Conservation (phyloP, 2,888 invertebrate species). For the Ormia ochracea region DNA sequence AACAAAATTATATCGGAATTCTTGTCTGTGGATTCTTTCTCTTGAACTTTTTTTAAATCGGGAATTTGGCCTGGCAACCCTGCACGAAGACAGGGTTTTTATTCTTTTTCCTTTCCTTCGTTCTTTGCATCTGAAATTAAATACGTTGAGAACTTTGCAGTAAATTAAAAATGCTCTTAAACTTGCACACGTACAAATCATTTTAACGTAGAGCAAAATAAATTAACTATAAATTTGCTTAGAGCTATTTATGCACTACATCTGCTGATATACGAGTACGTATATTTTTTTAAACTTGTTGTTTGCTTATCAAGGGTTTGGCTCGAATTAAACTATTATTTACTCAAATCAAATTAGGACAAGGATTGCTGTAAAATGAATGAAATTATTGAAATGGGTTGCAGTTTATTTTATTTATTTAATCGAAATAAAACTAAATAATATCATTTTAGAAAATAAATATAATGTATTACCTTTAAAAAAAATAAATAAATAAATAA, state of each 20-base stretch:
- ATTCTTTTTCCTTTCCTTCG: not conserved
- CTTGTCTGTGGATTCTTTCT: too few relatives aligned
- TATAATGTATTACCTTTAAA: too few relatives aligned
- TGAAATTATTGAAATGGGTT: not conserved
- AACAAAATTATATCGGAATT: too few relatives aligned
- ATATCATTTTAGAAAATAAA: too few relatives aligned
- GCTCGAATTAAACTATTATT: slow-evolving; percentile 10
- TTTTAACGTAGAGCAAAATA: slow-evolving; percentile 15
- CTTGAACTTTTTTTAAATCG: too few relatives aligned
- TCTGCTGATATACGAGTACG: too few relatives aligned
- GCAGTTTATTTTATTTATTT: not conserved
- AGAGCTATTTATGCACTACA: slow-evolving; percentile 17
- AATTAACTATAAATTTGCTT: slow-evolving; percentile 29
- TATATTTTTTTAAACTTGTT: not conserved
- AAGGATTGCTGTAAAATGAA: not conserved
- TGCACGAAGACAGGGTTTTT: too few relatives aligned
- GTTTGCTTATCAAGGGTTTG: not conserved
- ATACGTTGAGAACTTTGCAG: slow-evolving; percentile 38
- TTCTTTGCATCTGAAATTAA: slow-evolving; percentile 9
- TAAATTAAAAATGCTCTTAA: slow-evolving; percentile 45
- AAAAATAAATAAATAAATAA: too few relatives aligned
- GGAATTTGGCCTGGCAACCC: too few relatives aligned
- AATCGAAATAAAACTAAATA: too few relatives aligned
- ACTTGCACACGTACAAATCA: slow-evolving; percentile 21
- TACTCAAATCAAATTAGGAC: slow-evolving; percentile 25